Evolutionary conservation across 2,797 vertebrate species (phyloP).

Genomic region (Tragopan temminckii): DNA sequence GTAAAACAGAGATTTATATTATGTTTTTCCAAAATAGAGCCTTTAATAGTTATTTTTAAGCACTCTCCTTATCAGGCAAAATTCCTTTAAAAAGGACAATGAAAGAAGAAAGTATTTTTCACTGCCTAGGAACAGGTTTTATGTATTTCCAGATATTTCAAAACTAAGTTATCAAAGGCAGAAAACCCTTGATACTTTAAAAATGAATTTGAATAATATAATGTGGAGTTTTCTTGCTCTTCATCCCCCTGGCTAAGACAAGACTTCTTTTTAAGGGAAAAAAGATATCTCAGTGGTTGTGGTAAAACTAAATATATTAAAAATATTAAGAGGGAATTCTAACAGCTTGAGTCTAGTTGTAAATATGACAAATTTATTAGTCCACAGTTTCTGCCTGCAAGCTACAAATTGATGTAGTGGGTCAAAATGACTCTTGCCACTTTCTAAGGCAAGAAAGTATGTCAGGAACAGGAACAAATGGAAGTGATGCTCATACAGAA

Average conservation of each 20-base stretch:
- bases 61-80: background rate
- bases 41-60: background rate
- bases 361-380: background rate
- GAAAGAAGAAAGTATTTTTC: slow-evolving; percentile 35
- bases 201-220: slow-evolving; percentile 34
- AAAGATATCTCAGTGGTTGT: background rate
- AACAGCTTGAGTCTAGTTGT: background rate
- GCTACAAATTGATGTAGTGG: background rate
- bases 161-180: slow-evolving; percentile 51
- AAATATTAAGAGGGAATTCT: slow-evolving; percentile 4
- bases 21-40: background rate
- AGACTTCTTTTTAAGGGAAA: background rate
- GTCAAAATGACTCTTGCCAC: background rate
- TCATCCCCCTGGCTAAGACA: slow-evolving; percentile 17
- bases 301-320: background rate
- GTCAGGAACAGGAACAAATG: background rate
- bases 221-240: slow-evolving; percentile 1
- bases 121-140: slow-evolving; percentile 37
- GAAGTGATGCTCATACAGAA: background rate
- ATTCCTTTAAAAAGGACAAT: slow-evolving; percentile 26
- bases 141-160: slow-evolving; percentile 26
- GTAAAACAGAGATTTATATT: background rate
- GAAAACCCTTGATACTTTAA: slow-evolving; percentile 40
- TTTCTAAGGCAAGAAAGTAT: background rate
- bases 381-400: background rate